phyloP scores from a whole-genome alignment of 2,888 invertebrate species.

The Leucoma salicis region DNA sequence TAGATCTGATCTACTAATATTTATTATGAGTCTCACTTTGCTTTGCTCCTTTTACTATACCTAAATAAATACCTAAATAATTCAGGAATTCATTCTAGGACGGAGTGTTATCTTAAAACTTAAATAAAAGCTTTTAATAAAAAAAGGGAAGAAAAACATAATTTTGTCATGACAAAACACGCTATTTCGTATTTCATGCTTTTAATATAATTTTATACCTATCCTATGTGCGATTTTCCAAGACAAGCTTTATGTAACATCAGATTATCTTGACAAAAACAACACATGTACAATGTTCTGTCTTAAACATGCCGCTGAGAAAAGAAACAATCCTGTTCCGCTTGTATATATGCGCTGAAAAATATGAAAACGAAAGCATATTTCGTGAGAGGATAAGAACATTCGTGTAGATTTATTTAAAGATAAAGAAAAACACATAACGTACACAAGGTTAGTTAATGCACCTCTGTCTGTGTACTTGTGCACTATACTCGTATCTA shows the following conservation, averaged over 20 bases:
- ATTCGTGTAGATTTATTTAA: constrained; percentile 5
- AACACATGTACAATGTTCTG: constrained; percentile 7
- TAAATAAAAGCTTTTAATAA: too few species aligned
- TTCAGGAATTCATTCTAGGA: too few species aligned
- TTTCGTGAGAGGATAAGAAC: constrained; percentile 10
- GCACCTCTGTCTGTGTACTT: too few species aligned
- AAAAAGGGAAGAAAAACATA: not conserved
- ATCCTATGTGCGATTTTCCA: constrained; percentile 2
- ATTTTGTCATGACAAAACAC: not conserved
- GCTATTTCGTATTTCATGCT: not conserved
- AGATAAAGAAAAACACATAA: constrained; percentile 14
- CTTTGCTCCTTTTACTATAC: too few species aligned
- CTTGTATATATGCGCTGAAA: constrained; percentile 13
- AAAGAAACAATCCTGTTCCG: constrained; percentile 14
- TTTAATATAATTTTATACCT: constrained; percentile 6
- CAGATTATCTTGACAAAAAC: constrained; percentile 17
- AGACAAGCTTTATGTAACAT: constrained; percentile 6
- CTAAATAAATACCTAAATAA: too few species aligned
- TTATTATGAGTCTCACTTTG: too few species aligned
- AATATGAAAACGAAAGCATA: constrained; percentile 12
- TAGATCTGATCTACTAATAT: too few species aligned
- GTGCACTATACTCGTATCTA: too few species aligned
- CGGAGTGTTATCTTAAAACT: too few species aligned
- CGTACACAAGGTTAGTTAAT: too few species aligned
- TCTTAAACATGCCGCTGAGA: constrained; percentile 7